These are phyloP conservation scores for Cecropterus lyciades DNA, from an alignment of 1,140 invertebrate genomes.

Conservation along the genomic window DNA sequence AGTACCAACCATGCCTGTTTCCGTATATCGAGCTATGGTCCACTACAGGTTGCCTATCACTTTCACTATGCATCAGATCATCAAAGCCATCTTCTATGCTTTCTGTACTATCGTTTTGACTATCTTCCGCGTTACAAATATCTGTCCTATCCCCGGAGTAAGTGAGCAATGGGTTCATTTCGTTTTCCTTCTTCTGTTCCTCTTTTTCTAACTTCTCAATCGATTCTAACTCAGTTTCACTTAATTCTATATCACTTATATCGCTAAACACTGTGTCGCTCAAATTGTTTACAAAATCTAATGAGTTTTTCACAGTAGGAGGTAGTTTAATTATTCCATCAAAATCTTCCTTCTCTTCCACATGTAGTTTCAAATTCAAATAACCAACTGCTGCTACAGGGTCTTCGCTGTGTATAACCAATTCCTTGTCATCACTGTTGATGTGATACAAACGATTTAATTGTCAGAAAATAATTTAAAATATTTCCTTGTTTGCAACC, in stretches of 20 bases:
- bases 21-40: constrained; percentile 84
- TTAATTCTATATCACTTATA: constrained; percentile 85
- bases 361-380: constrained; percentile 93
- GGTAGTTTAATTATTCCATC: constrained; percentile 73
- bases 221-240: constrained; percentile 85
- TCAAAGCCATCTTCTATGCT: constrained; percentile 60
- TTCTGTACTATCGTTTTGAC: constrained; percentile 58
- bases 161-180: too few species aligned
- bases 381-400: constrained; percentile 97
- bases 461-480: neutral
- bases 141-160: constrained; percentile 65
- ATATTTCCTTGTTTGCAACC: too few species aligned
- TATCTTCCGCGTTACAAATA: constrained; percentile 45
- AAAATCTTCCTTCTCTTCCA: constrained; percentile 88
- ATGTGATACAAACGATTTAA: constrained; percentile 61
- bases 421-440: constrained; percentile 94
- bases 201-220: constrained; percentile 84
- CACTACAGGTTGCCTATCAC: constrained; percentile 59
- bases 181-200: constrained; percentile 75
- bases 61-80: constrained; percentile 51
- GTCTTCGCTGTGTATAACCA: constrained; percentile 95
- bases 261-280: constrained; percentile 86
- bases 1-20: constrained; percentile 91
- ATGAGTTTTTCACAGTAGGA: constrained; percentile 82
- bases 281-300: constrained; percentile 86